Percentiles rank a stretch among this genome's conserved stretches.
These are phyloP conservation scores for Pachyseris speciosa DNA, from an alignment of 64 coral and sea anemone species.

Conservation along the genomic window DNA sequence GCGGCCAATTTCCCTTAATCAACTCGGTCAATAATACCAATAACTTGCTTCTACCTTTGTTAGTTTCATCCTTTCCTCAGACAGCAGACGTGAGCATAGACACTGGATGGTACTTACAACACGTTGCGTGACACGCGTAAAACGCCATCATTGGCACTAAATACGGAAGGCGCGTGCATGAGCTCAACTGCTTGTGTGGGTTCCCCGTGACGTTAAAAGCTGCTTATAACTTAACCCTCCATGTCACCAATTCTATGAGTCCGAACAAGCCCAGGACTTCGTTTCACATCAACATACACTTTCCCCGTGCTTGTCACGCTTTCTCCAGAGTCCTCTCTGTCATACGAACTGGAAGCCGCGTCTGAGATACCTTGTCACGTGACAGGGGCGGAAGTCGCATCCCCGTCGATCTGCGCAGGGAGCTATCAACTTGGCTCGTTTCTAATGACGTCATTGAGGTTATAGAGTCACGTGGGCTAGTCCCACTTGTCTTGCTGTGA, in stretches of 20 bases:
- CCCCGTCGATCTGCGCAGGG: neutral
- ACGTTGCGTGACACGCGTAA: neutral
- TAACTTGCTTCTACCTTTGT: too few relatives aligned
- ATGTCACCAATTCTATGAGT: slow-evolving; percentile 39
- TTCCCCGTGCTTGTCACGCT: slow-evolving; percentile 77
- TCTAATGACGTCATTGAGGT: slow-evolving; percentile 34
- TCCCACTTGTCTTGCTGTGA: neutral
- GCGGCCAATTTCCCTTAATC: too few relatives aligned
- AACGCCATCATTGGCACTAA: neutral
- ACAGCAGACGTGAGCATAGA: neutral
- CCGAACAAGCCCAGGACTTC: slow-evolving; percentile 45
- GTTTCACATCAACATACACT: slow-evolving; percentile 77
- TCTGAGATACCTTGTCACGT: neutral
- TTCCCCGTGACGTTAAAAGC: neutral
- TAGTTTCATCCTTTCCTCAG: neutral
- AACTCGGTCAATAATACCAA: too few relatives aligned
- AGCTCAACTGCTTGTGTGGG: neutral
- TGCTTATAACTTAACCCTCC: neutral
- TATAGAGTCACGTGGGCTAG: neutral
- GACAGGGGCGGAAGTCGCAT: slow-evolving; percentile 2
- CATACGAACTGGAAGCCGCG: neutral
- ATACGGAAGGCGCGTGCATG: neutral
- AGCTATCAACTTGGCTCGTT: neutral
- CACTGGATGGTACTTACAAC: neutral
- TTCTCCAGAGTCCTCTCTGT: slow-evolving; percentile 63